A percentile compares a stretch with the other conserved stretches of the same genome.
Evolutionary conservation across 2,113 vertebrate genomes (phyloP).

Genomic region (Megalops atlanticus): DNA sequence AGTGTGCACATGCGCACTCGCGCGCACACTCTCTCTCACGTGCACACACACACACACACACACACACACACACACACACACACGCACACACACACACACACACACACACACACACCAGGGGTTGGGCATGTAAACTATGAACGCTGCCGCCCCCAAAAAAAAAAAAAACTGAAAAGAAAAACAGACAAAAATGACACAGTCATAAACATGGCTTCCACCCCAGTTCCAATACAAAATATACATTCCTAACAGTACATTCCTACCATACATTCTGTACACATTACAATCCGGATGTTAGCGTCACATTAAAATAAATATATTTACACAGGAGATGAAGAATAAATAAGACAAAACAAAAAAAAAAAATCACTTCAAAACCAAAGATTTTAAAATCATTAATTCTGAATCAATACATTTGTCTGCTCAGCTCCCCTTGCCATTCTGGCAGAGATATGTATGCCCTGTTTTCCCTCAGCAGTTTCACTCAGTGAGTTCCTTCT

Average conservation of each 20-base stretch:
- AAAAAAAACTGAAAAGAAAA: constrained; percentile 4
- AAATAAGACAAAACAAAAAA: constrained; percentile 90
- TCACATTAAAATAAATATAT: constrained; percentile 99
- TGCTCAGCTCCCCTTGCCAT: constrained; percentile 69
- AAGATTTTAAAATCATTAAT: constrained; percentile 65
- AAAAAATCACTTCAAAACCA: constrained; percentile 86
- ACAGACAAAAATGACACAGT: constrained; percentile 22
- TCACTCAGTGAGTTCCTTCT: too few relatives aligned
- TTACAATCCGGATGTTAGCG: constrained; percentile 94
- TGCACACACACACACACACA: constrained; percentile 52
- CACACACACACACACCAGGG: constrained; percentile 42
- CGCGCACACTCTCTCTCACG: constrained; percentile 1
- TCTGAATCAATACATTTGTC: constrained; percentile 45
- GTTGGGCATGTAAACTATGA: constrained; percentile 29
- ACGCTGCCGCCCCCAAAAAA: neutral
- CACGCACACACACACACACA: constrained; percentile 55
- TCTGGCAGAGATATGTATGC: neutral
- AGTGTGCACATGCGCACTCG: neutral
- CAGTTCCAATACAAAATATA: constrained; percentile 77
- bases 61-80: neutral
- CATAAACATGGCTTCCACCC: constrained; percentile 68
- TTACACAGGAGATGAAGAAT: constrained; percentile 90
- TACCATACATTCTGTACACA: constrained; percentile 92
- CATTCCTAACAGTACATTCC: constrained; percentile 74
- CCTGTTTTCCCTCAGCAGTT: neutral